Evolutionary conservation across 64 coral and sea anemone species (phyloP).

Genomic region (Montipora capricornis): DNA sequence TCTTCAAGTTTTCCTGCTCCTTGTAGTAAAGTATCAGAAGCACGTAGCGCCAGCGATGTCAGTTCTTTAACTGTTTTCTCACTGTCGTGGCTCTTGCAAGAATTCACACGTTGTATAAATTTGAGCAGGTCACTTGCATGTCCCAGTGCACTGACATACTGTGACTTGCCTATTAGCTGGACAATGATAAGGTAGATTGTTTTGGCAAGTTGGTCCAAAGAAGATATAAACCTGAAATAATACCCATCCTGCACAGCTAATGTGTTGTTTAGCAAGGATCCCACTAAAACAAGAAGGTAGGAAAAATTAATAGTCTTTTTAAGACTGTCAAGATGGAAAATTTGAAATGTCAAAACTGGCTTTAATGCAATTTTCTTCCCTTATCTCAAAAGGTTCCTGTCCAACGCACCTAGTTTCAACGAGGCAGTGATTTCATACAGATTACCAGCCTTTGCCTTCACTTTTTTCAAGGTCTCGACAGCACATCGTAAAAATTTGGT

Average conservation of each 20-base stretch:
- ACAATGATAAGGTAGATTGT: constrained; percentile 46
- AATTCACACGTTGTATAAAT: constrained; percentile 23
- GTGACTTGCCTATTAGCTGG: constrained; percentile 43
- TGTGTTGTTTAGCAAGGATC: constrained; percentile 10
- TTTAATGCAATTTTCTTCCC: too few species aligned
- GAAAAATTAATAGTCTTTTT: too few species aligned
- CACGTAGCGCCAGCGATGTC: background rate
- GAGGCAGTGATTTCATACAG: constrained; percentile 7
- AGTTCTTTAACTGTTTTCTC: constrained; percentile 24
- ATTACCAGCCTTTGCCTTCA: constrained; percentile 14
- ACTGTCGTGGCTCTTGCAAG: constrained; percentile 35
- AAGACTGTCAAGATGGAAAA: too few species aligned
- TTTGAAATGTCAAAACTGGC: too few species aligned
- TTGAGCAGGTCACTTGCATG: constrained; percentile 38
- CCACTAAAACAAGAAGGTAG: background rate
- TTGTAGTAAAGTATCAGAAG: constrained; percentile 35
- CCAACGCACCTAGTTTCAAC: constrained; percentile 24
- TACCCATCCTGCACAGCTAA: constrained; percentile 32
- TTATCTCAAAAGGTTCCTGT: background rate
- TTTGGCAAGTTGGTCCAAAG: constrained; percentile 55
- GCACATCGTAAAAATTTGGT: constrained; percentile 68
- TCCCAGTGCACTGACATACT: constrained; percentile 34
- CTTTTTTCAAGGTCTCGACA: constrained; percentile 54
- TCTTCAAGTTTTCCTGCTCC: constrained; percentile 41
- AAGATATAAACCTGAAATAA: constrained; percentile 33